Base-by-base conservation (phyloP, 1,140 invertebrate species). In the Lepidurus packardi region DNA sequence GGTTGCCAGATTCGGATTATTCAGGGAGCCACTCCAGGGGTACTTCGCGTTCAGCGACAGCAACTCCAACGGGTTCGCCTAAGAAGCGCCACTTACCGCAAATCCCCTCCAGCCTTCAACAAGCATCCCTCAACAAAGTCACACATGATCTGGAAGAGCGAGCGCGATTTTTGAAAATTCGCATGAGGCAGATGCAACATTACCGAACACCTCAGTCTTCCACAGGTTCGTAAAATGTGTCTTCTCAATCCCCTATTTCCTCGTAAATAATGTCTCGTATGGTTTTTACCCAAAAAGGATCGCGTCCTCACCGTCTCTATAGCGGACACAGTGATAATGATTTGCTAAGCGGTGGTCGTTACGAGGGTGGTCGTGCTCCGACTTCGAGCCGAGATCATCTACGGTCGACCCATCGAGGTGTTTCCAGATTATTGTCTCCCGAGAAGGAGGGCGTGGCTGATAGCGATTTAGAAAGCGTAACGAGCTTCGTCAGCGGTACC, bases 41-140 rank as follows among this genome's bases (percentile, higher is more conserved):
- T 82, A 90, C 91, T 83, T 94, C 93, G 43, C 90, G 93, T 53
- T 96, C 94, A 73, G 93, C 93, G 47, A 96, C 93, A 44, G 93
- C 93, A 43, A 96, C 95, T n/a, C 95, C 95, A 74, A 94, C 94
- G 43, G 94, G 94, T 65, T 97, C 95, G 45, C 95, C 95, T 42
- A 97, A 97, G 87, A 98, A 97, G 86, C 88, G 96, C 80, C 95
- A 98, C 87, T 89, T 98, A 81, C 96, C 96, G 81, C 93, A 95
- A 86, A 95, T 97, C 83, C 94, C 93, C 82, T 76, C 76, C 76
- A 44, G 21, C n/a, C 74, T 79, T n/a, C 75, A 80, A 75, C 77
- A 77, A 45, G 41, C 73, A 1, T 79, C 76, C 13, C 41, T 75
- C 74, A 79, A 74, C 13, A 74, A 75, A 76, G 78, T 79, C 65